Evolutionary conservation across 1,140 invertebrate species (phyloP).

Genomic region (Ceratitis capitata): DNA sequence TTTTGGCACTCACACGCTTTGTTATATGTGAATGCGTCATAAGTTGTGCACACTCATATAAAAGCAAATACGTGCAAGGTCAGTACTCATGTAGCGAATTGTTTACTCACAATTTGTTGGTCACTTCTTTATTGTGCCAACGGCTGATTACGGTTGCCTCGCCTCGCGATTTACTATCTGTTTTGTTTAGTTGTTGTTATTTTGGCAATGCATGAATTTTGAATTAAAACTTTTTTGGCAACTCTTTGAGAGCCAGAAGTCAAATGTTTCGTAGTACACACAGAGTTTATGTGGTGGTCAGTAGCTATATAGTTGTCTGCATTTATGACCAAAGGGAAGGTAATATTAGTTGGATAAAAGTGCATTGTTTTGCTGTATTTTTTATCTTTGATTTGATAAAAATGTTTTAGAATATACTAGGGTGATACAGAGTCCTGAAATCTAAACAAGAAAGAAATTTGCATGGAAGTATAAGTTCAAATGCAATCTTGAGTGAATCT

Average conservation of each 20-base stretch:
- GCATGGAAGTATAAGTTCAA: too few species aligned
- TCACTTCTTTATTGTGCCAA: not conserved
- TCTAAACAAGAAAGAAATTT: too few species aligned
- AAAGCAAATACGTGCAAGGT: not conserved
- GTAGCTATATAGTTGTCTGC: too few species aligned
- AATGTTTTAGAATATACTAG: too few species aligned
- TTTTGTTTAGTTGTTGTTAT: not conserved
- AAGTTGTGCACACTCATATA: not conserved
- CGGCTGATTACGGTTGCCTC: not conserved
- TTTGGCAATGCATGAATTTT: not conserved
- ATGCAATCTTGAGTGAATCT: too few species aligned
- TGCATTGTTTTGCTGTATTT: not conserved
- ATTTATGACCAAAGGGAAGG: too few species aligned
- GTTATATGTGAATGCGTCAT: not conserved
- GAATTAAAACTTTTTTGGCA: not conserved
- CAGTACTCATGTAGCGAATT: not conserved
- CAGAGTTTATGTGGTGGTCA: too few species aligned
- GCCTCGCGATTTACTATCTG: not conserved
- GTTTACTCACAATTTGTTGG: not conserved
- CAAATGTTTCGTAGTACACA: too few species aligned
- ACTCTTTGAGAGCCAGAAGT: not conserved
- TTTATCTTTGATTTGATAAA: too few species aligned
- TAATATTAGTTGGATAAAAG: not conserved
- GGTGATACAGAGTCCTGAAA: too few species aligned
- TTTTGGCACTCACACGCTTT: not conserved